These are phyloP conservation scores for Fringilla coelebs DNA, from an alignment of 2,797 vertebrate species.

Conservation along the genomic window DNA sequence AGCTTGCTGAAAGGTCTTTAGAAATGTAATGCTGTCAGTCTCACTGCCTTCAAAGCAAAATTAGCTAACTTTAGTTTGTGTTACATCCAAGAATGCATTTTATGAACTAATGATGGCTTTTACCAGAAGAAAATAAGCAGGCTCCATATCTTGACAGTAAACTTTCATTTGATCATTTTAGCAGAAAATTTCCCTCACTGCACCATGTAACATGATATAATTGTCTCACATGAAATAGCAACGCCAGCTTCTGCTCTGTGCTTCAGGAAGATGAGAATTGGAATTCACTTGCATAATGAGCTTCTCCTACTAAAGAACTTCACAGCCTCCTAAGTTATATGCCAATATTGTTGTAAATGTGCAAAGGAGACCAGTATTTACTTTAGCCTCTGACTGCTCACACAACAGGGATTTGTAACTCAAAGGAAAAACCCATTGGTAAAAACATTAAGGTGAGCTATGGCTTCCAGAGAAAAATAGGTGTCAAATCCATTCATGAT, in stretches of 20 bases:
- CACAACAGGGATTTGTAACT: not conserved
- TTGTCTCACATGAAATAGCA: slow-evolving; percentile 19
- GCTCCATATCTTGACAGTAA: slow-evolving; percentile 15
- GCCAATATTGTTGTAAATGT: not conserved
- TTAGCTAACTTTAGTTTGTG: not conserved
- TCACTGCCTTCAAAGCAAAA: not conserved
- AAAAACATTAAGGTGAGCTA: not conserved
- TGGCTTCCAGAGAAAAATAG: not conserved
- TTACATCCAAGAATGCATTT: slow-evolving; percentile 25
- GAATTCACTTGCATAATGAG: not conserved
- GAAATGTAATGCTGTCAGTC: not conserved
- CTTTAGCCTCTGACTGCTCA: not conserved
- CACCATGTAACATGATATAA: not conserved
- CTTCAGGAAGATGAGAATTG: not conserved
- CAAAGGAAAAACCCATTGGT: not conserved
- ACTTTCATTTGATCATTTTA: slow-evolving; percentile 29
- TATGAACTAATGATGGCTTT: slow-evolving; percentile 40
- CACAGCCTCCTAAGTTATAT: not conserved
- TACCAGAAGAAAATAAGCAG: not conserved
- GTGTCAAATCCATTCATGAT: not conserved
- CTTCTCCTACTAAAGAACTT: not conserved
- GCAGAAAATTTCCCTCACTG: slow-evolving; percentile 24
- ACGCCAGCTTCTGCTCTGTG: not conserved
- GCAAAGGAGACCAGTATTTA: not conserved
- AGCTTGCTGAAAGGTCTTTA: not conserved